Base-by-base conservation (phyloP, 1,140 invertebrate genomes). In the Anoplophora glabripennis region DNA sequence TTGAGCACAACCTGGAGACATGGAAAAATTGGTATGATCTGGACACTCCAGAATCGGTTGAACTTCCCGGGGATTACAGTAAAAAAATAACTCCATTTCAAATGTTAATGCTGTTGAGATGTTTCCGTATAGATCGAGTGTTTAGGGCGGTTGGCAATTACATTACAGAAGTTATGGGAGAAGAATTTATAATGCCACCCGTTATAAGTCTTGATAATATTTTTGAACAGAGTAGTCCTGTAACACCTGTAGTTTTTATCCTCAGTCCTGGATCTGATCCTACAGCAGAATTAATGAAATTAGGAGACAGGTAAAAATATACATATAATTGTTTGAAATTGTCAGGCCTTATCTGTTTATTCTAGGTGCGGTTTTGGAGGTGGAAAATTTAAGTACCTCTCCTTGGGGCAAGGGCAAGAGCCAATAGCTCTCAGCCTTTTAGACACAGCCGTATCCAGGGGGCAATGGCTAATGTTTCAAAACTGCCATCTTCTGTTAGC, bases 351-450 rank as follows among this genome's bases (percentile, higher is more conserved):
- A 47, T 47, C 17, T 21, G 12, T 46, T 36, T 40, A 12, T 53
- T 52, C 14, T 28, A 63, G 70, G 57, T 81, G 77, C 53, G 86
- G 86, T 14, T 88, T 84, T 66, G 85, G 85, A 1, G 84, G 83
- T 41, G 86, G 84, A 53, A 88, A 86, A 67, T 89, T 95, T 63
- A 86, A 87, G 69, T 89, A 90, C 70, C 78, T 95, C 8, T 94
- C 92, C 0, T 81, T 95, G 18, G 93, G 93, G 4, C 92, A 95
- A 77, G 92, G 91, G 0, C 93, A 95, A 77, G 92, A 94, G 72
- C 83, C 84, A 72, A 88, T 84, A 2, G 92, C 92, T 0, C 59
- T 92, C 34, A 77, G 79, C 15, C 75, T 94, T 3, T 71, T 95
- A 9, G 85, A 92, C 57, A 83, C 79, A 4, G 86, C 90, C 0